Percentiles rank a stretch among this genome's conserved stretches.
phyloP scores from a whole-genome alignment of 2,888 invertebrate genomes.

The Xestia xanthographa region DNA sequence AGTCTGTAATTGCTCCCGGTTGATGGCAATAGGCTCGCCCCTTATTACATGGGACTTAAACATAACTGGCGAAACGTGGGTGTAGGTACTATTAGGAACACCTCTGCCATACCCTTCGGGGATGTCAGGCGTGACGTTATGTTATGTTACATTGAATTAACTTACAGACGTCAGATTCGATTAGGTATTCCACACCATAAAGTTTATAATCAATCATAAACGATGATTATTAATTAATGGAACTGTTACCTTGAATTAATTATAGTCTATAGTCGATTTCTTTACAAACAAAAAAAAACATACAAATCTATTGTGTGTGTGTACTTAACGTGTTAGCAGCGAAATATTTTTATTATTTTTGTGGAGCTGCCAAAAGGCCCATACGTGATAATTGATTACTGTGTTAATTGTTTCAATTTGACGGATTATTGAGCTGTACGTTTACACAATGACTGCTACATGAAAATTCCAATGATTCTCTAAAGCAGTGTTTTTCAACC shows the following conservation, averaged over 20 bases:
- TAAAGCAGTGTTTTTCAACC: background rate
- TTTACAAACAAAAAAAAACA: no score
- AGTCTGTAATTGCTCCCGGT: no score
- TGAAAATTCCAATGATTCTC: constrained; percentile 62
- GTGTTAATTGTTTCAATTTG: constrained; percentile 63
- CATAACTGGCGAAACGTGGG: no score
- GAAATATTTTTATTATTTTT: constrained; percentile 34
- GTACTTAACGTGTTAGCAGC: constrained; percentile 19
- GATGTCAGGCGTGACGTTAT: no score
- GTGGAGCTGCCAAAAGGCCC: constrained; percentile 28
- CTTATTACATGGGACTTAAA: no score
- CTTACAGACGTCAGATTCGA: background rate
- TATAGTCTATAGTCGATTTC: background rate
- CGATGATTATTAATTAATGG: constrained; percentile 13
- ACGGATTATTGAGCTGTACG: constrained; percentile 61
- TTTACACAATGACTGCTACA: constrained; percentile 62
- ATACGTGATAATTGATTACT: constrained; percentile 62
- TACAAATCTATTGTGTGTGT: constrained; percentile 2
- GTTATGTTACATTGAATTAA: background rate
- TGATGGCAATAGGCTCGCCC: no score
- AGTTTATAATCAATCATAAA: constrained; percentile 19
- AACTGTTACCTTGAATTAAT: constrained; percentile 8
- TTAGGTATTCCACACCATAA: constrained; percentile 8
- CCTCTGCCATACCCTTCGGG: no score
- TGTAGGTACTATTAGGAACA: no score